Conservation (phyloP, 2,797 vertebrate genomes). For the Sternarchorhynchus goeldii region DNA sequence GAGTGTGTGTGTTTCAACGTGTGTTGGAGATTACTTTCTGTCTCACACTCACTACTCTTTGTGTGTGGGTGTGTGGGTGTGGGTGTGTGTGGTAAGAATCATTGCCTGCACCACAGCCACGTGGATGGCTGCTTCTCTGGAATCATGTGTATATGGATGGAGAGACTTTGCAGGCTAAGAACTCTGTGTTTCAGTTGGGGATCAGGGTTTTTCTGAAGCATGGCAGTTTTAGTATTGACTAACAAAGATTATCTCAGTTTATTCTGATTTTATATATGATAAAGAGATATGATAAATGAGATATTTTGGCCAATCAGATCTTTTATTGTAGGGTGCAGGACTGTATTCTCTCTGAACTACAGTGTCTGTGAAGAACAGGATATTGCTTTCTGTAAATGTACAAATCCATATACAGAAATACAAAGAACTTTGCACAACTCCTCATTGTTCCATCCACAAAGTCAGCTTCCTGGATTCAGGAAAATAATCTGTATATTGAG, state of each 20-base stretch:
- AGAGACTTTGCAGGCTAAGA: not conserved
- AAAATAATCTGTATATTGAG: conserved; percentile 24
- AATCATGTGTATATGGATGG: conserved; percentile 31
- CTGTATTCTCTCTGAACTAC: conserved; percentile 8
- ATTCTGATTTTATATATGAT: not conserved
- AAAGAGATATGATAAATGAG: not conserved
- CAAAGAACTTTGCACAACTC: not conserved
- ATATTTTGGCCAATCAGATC: not conserved
- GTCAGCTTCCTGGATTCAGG: not conserved
- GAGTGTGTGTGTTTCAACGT: conserved; percentile 56
- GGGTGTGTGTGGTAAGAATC: conserved; percentile 11
- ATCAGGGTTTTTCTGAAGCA: not conserved
- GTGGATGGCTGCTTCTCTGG: conserved; percentile 49
- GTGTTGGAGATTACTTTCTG: conserved; percentile 39
- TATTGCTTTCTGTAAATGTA: not conserved
- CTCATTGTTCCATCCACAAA: conserved; percentile 22
- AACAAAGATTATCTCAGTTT: not conserved
- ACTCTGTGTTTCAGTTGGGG: not conserved
- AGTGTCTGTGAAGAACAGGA: conserved; percentile 1
- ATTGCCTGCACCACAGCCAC: conserved; percentile 47
- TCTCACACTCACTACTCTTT: conserved; percentile 39
- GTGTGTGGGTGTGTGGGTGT: conserved; percentile 17
- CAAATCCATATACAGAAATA: conserved; percentile 9
- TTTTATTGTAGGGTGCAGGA: conserved; percentile 15
- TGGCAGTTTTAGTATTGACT: not conserved